Base-by-base conservation (phyloP, 2,113 vertebrate species). In the Brachyhypopomus occidentalis region DNA sequence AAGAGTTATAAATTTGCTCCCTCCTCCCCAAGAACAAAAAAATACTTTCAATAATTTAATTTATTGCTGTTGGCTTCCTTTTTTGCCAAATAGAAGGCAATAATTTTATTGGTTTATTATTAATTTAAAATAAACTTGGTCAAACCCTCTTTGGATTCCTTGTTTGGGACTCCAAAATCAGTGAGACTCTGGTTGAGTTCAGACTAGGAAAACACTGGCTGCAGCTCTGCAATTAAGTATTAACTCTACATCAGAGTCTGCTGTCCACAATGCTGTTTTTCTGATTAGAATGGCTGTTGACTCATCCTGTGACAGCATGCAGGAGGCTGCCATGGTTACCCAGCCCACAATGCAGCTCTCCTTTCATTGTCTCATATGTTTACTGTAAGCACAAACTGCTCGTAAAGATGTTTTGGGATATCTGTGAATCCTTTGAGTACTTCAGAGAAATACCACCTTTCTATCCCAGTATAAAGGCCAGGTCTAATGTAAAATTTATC, bases 401-500 rank as follows among this genome's bases (percentile, higher is more conserved):
- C 52, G 72, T 82, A 72, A 78, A 84, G 79, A 30, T 64, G 58
- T 72, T 81, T 75, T 45, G 5, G 64, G 67, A 76, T 79, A 72
- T 76, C 64, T 59, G 56, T 41, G 64, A 78, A 76, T 79, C 73
- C 80, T 82, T 76, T 79, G 59, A 45, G 63, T 14, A 8, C 45
- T 52, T 52, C 45, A 2, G 72, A 60, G 72, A 80, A 77, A 67
- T 30, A 79, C 77, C 59, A 60, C 67, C 72, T 78, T 62, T n/a
- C 75, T 20, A 8, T 59, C 48, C 41, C 14, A 70, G 73, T 48
- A 71, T 70, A 82, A 82, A 82, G 73, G 63, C 56, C 58, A 56
- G 45, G 4, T 62, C 36, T 84, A 25, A 86, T 84, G 83, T 77
- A 86, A 82, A 82, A 86, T 86, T 82, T 34, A 86, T 86, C 79